Conservation (phyloP, 2,113 vertebrate genomes). For the Isurus oxyrinchus region DNA sequence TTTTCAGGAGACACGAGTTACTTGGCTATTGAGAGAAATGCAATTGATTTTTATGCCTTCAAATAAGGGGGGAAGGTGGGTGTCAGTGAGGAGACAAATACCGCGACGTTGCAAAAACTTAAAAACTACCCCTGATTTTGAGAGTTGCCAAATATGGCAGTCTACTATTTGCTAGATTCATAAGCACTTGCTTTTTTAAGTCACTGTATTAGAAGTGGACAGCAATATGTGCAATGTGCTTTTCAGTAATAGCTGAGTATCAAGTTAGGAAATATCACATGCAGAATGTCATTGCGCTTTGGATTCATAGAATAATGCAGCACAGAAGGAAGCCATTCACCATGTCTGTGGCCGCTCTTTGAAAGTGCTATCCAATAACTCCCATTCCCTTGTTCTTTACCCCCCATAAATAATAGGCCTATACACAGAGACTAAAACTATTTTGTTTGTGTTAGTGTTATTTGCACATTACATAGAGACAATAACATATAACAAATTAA, state of each 20-base stretch:
- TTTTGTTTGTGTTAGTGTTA: background rate
- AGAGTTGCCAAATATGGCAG: background rate
- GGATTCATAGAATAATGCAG: background rate
- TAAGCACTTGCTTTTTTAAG: conserved; percentile 35
- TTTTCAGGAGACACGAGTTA: background rate
- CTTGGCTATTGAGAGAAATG: background rate
- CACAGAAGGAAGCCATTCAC: background rate
- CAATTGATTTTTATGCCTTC: background rate
- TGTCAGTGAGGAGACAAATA: background rate
- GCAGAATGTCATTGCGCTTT: background rate
- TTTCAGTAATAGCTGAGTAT: background rate
- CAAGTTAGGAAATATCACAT: background rate
- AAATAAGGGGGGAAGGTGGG: background rate
- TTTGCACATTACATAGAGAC: background rate
- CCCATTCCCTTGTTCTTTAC: background rate
- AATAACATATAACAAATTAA: background rate
- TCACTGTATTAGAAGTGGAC: background rate
- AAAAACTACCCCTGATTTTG: background rate
- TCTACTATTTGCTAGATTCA: background rate
- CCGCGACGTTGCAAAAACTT: background rate
- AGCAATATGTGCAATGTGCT: background rate
- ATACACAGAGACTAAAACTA: background rate
- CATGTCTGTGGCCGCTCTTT: background rate
- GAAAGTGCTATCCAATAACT: background rate
- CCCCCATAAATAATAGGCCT: background rate